phyloP scores from a whole-genome alignment of 2,888 invertebrate genomes.

The Hirudinaria manillensis region DNA sequence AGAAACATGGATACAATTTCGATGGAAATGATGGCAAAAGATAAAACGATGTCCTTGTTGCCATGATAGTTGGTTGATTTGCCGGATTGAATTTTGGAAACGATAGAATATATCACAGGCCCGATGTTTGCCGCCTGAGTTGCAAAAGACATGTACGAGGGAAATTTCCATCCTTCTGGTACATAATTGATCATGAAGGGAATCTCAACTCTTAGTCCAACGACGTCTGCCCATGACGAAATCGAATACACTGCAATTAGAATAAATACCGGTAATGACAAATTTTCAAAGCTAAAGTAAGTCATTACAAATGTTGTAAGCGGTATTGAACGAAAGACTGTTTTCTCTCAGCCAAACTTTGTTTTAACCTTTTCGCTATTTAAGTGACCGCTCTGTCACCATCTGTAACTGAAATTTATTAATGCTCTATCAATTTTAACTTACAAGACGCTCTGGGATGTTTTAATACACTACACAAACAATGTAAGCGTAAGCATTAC shows the following conservation, averaged over 20 bases:
- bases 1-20: slow-evolving; percentile 48
- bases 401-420: too few species aligned
- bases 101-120: slow-evolving; percentile 65
- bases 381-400: too few species aligned
- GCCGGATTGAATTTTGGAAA: slow-evolving; percentile 8
- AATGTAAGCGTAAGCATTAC: too few species aligned
- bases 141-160: slow-evolving; percentile 74
- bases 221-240: slow-evolving; percentile 76
- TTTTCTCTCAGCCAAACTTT: too few species aligned
- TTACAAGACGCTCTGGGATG: too few species aligned
- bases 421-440: too few species aligned
- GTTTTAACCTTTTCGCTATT: too few species aligned
- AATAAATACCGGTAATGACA: slow-evolving; percentile 13
- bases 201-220: slow-evolving; percentile 79
- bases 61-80: slow-evolving; percentile 1
- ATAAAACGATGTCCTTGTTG: slow-evolving; percentile 20
- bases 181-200: slow-evolving; percentile 72
- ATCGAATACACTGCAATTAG: slow-evolving; percentile 68
- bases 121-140: slow-evolving; percentile 75
- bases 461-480: too few species aligned
- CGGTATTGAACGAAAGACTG: too few species aligned
- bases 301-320: too few species aligned
- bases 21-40: slow-evolving; percentile 48
- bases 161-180: slow-evolving; percentile 80
- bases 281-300: too few species aligned